Evolutionary conservation across 64 coral and sea anemone species (phyloP).

Genomic region (Montipora capricornis): DNA sequence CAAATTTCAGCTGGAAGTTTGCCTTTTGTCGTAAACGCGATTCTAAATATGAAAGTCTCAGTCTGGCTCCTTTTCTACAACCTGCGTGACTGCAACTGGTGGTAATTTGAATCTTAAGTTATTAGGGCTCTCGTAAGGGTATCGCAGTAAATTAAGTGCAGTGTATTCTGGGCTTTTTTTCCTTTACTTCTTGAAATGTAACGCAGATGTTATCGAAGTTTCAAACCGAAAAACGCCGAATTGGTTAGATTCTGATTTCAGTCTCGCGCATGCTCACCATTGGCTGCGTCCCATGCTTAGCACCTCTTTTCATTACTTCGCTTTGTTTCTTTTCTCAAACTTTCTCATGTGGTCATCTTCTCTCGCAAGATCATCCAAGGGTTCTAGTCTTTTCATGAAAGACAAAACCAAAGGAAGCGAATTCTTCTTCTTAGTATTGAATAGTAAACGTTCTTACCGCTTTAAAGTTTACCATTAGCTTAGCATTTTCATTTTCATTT

Average conservation of each 20-base stretch:
- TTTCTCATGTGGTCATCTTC: not conserved
- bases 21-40: no score
- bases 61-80: not conserved
- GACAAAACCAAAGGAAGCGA: no score
- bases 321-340: not conserved
- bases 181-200: slow-evolving; percentile 15
- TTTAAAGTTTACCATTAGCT: not conserved
- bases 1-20: no score
- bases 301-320: not conserved
- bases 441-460: no score
- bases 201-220: slow-evolving; percentile 14
- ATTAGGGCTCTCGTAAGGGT: slow-evolving; percentile 27
- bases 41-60: no score
- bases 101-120: slow-evolving; percentile 42
- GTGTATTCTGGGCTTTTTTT: slow-evolving; percentile 3
- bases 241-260: not conserved
- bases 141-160: slow-evolving; percentile 11
- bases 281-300: not conserved
- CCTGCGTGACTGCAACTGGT: not conserved
- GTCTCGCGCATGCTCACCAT: not conserved
- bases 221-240: no score
- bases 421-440: no score
- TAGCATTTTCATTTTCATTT: not conserved
- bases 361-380: no score
- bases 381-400: no score